Evolutionary conservation across 2,888 invertebrate species (phyloP).

Genomic region (Enchytraeus crypticus): DNA sequence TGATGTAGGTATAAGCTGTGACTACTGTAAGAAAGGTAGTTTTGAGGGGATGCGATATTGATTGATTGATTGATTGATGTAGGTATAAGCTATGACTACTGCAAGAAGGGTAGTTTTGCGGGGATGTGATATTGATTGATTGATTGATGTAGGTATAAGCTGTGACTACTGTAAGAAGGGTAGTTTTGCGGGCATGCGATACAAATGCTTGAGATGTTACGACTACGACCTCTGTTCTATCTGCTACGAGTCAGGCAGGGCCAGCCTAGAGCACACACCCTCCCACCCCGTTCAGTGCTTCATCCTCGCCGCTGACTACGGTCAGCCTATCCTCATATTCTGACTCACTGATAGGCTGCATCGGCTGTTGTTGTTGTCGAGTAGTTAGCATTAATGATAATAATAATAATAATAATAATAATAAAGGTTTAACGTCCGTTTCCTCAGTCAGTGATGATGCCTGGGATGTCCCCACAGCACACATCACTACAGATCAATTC

Average conservation of each 20-base stretch:
- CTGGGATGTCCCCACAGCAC: too few relatives aligned
- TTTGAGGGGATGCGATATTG: too few relatives aligned
- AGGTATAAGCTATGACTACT: background rate
- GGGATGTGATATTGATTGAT: background rate
- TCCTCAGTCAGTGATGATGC: too few relatives aligned
- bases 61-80: background rate
- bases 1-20: too few relatives aligned
- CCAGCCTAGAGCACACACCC: slow-evolving; percentile 66
- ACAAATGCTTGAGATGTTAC: slow-evolving; percentile 96
- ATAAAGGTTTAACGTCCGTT: too few relatives aligned
- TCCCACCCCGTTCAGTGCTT: slow-evolving; percentile 99
- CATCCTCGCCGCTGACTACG: slow-evolving; percentile 89
- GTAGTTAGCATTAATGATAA: too few relatives aligned
- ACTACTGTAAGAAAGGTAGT: too few relatives aligned
- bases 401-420: too few relatives aligned
- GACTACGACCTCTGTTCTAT: slow-evolving; percentile 96
- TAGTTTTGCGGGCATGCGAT: slow-evolving; percentile 91
- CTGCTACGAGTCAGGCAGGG: slow-evolving; percentile 67
- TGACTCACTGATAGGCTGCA: too few relatives aligned
- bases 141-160: slow-evolving; percentile 70
- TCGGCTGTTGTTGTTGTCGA: too few relatives aligned
- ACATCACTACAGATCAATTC: too few relatives aligned
- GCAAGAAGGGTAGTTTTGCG: background rate
- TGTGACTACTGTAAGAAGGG: slow-evolving; percentile 98
- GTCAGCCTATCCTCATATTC: slow-evolving; percentile 26